Percentiles rank a stretch among this genome's conserved stretches.
Conservation (phyloP, 2,797 vertebrate genomes). For the Mus spretus region DNA sequence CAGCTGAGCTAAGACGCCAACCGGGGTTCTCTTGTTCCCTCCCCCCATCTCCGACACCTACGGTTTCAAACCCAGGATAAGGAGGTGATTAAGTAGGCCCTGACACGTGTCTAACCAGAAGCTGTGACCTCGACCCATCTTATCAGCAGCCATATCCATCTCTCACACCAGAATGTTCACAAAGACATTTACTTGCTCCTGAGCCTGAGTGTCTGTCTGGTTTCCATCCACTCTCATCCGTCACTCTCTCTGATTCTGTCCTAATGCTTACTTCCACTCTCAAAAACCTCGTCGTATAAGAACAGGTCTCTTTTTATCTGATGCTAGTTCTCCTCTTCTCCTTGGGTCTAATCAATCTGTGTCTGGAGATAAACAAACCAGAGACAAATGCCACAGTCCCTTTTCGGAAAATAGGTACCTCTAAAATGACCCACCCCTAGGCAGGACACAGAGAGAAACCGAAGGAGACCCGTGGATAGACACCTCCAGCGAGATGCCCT, state of each 20-base stretch:
- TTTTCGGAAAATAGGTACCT: slow-evolving; percentile 65
- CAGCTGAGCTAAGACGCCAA: neutral
- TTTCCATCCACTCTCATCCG: slow-evolving; percentile 51
- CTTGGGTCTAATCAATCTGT: slow-evolving; percentile 75
- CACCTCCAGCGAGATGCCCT: neutral
- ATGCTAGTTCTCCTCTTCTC: slow-evolving; percentile 60
- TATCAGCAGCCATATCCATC: slow-evolving; percentile 36
- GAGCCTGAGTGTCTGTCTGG: slow-evolving; percentile 29
- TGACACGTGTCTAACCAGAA: neutral
- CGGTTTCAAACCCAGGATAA: neutral
- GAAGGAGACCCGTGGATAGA: slow-evolving; percentile 30
- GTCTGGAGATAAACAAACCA: slow-evolving; percentile 75
- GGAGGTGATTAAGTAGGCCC: neutral
- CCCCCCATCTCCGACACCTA: neutral
- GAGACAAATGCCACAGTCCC: slow-evolving; percentile 52
- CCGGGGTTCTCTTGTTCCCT: neutral
- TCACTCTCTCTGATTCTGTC: slow-evolving; percentile 67
- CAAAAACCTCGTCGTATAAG: slow-evolving; percentile 70
- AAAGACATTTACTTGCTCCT: neutral
- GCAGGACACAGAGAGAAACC: slow-evolving; percentile 28
- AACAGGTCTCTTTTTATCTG: slow-evolving; percentile 71
- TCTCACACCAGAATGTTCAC: slow-evolving; percentile 38
- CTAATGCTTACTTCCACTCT: slow-evolving; percentile 70
- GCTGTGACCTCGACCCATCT: neutral
- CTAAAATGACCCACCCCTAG: slow-evolving; percentile 57